Conservation (phyloP, 2,113 vertebrate genomes). For the Notarius quadriscutis region DNA sequence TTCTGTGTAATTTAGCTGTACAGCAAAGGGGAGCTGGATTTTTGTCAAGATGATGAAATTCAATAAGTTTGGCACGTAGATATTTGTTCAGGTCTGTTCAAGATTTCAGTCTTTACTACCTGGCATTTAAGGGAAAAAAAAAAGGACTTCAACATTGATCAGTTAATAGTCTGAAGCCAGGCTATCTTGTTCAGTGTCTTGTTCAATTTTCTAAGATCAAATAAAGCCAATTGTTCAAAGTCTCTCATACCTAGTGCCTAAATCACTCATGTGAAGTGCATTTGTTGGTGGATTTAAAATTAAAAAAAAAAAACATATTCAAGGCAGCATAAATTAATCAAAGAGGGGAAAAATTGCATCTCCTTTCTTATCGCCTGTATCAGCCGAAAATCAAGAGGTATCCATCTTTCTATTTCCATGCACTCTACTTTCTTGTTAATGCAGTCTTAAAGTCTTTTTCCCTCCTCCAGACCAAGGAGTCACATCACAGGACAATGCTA, state of each 20-base stretch:
- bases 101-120: background rate
- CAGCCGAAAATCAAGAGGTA: background rate
- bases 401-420: slow-evolving; percentile 2
- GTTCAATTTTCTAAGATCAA: slow-evolving; percentile 13
- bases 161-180: slow-evolving; percentile 17
- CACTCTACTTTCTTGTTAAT: slow-evolving; percentile 24
- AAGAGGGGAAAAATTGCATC: background rate
- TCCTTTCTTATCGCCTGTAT: background rate
- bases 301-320: background rate
- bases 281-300: background rate
- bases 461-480: slow-evolving; percentile 23
- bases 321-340: background rate
- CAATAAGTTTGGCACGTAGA: background rate
- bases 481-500: slow-evolving; percentile 44
- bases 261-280: background rate
- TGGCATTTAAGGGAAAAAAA: background rate
- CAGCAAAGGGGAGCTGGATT: background rate
- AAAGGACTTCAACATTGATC: background rate
- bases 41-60: slow-evolving; percentile 2
- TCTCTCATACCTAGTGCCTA: background rate
- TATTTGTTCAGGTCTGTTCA: background rate
- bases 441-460: background rate
- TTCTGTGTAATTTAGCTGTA: background rate
- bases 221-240: slow-evolving; percentile 7
- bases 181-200: slow-evolving; percentile 13